phyloP scores from a whole-genome alignment of 2,113 vertebrate genomes.

The Cyphomyrus discorhynchus region DNA sequence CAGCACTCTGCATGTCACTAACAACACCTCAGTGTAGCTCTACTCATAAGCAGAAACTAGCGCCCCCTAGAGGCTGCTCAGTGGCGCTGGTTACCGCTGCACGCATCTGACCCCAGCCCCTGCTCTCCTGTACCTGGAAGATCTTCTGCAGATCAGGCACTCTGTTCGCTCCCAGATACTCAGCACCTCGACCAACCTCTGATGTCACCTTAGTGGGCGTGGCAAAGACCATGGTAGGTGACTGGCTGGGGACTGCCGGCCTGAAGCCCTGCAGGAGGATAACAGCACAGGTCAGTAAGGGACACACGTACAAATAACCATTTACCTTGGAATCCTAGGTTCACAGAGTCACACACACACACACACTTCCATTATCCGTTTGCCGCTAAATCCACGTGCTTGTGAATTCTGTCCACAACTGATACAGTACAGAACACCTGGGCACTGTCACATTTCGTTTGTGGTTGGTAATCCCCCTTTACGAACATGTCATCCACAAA shows the following conservation, averaged over 20 bases:
- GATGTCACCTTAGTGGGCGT: constrained; percentile 70
- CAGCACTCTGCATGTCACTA: neutral
- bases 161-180: constrained; percentile 65
- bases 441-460: neutral
- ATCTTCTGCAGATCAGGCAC: constrained; percentile 80
- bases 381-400: neutral
- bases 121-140: constrained; percentile 71
- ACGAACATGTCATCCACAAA: neutral
- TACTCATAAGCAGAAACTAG: neutral
- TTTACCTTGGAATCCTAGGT: neutral
- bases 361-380: neutral
- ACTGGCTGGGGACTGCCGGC: constrained; percentile 60
- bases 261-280: constrained; percentile 70
- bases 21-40: neutral
- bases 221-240: constrained; percentile 69
- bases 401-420: neutral
- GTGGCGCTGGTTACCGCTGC: neutral
- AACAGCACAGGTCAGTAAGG: constrained; percentile 23
- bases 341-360: neutral
- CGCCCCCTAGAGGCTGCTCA: neutral
- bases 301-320: neutral
- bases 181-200: constrained; percentile 42
- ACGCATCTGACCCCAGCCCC: neutral
- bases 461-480: neutral
- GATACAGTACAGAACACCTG: neutral